Evolutionary conservation across 2,888 invertebrate genomes (phyloP).

Genomic region (Ommatoiulus sabulosus): DNA sequence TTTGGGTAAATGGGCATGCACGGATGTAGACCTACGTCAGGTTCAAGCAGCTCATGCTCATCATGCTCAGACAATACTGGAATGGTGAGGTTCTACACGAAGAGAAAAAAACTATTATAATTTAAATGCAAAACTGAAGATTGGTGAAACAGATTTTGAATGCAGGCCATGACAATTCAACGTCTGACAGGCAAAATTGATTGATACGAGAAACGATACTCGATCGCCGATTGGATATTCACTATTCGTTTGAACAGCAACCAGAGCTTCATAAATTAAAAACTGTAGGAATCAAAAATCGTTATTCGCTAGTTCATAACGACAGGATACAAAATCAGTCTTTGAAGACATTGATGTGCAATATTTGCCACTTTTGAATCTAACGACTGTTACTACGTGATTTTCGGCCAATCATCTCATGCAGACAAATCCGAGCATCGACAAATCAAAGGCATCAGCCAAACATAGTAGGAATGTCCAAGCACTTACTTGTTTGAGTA

Average conservation of each 20-base stretch:
- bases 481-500: constrained; percentile 71
- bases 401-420: background rate
- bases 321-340: no score
- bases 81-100: constrained; percentile 52
- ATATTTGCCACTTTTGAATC: no score
- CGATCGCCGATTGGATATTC: background rate
- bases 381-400: no score
- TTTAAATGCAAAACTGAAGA: background rate
- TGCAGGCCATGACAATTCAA: background rate
- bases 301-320: background rate
- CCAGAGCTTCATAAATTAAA: background rate
- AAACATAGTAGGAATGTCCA: background rate
- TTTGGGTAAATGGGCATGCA: constrained; percentile 56
- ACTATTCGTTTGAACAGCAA: background rate
- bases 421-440: background rate
- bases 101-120: background rate
- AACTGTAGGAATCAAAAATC: background rate
- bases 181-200: no score
- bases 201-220: background rate
- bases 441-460: background rate
- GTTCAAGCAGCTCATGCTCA: constrained; percentile 55
- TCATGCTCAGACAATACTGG: constrained; percentile 56
- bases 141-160: background rate
- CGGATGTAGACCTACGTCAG: constrained; percentile 7
- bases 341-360: no score